A percentile compares a stretch with the other conserved stretches of the same genome.
phyloP scores from a whole-genome alignment of 2,797 vertebrate genomes.

The Apodemus agrarius region DNA sequence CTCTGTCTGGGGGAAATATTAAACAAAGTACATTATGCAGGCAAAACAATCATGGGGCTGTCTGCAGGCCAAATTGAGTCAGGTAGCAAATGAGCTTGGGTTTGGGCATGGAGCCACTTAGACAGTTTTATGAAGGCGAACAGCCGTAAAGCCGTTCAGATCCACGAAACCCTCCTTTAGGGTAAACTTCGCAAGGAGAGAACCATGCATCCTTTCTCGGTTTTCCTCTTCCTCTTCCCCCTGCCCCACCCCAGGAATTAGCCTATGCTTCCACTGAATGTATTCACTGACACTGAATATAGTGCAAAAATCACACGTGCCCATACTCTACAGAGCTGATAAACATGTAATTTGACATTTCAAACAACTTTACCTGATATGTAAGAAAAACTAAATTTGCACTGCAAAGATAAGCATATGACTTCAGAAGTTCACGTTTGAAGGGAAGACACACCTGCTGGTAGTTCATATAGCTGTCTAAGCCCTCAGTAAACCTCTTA shows the following conservation, averaged over 20 bases:
- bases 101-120: neutral
- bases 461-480: neutral
- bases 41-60: neutral
- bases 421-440: neutral
- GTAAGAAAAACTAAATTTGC: neutral
- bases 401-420: neutral
- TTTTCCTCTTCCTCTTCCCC: neutral
- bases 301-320: neutral
- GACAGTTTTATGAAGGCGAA: neutral
- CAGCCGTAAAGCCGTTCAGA: neutral
- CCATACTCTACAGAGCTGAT: neutral
- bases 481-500: neutral
- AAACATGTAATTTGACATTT: neutral
- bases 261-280: neutral
- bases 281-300: neutral
- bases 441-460: neutral
- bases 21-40: neutral
- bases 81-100: neutral
- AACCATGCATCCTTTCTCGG: neutral
- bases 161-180: neutral
- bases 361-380: neutral
- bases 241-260: neutral
- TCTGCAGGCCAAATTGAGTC: slow-evolving; percentile 34
- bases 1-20: neutral
- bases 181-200: neutral